These are phyloP conservation scores for Uloborus plumipes DNA, from an alignment of 2,888 invertebrate species.

Conservation along the genomic window DNA sequence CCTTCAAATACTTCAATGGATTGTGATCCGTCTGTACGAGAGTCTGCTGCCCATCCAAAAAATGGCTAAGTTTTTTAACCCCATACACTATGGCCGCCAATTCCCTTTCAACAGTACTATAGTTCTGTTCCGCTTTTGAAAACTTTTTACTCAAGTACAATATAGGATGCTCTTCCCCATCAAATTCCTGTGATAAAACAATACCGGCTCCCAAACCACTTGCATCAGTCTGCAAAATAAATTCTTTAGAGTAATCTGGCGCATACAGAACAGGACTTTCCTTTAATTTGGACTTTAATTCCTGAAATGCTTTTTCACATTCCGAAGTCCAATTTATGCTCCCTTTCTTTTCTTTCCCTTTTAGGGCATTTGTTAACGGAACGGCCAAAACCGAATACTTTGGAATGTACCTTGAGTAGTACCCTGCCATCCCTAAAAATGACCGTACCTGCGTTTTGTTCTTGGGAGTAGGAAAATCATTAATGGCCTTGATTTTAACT, in stretches of 20 bases:
- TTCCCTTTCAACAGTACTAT: slow-evolving; percentile 7
- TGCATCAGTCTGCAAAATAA: background rate
- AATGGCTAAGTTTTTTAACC: slow-evolving; percentile 6
- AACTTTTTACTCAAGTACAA: slow-evolving; percentile 24
- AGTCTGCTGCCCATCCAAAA: slow-evolving; percentile 4
- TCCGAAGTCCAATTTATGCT: background rate
- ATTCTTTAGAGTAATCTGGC: background rate
- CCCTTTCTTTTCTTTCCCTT: background rate
- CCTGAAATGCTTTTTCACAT: background rate
- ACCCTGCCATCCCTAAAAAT: background rate
- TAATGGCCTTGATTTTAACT: background rate
- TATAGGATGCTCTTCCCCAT: slow-evolving; percentile 16
- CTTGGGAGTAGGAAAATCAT: background rate
- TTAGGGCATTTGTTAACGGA: background rate
- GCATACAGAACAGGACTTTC: no score
- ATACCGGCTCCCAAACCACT: background rate
- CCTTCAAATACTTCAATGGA: slow-evolving; percentile 17
- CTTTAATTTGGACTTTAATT: no score
- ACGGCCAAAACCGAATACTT: background rate
- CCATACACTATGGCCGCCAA: slow-evolving; percentile 7
- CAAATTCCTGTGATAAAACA: background rate
- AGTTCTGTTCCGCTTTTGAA: slow-evolving; percentile 7
- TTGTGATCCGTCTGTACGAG: slow-evolving; percentile 21
- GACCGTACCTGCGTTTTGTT: background rate
- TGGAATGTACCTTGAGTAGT: background rate